Evolutionary conservation across 1,140 invertebrate genomes (phyloP), one percentile per base, ranked within the genome.

Genomic region (Gonatopus flavifemur): DNA sequence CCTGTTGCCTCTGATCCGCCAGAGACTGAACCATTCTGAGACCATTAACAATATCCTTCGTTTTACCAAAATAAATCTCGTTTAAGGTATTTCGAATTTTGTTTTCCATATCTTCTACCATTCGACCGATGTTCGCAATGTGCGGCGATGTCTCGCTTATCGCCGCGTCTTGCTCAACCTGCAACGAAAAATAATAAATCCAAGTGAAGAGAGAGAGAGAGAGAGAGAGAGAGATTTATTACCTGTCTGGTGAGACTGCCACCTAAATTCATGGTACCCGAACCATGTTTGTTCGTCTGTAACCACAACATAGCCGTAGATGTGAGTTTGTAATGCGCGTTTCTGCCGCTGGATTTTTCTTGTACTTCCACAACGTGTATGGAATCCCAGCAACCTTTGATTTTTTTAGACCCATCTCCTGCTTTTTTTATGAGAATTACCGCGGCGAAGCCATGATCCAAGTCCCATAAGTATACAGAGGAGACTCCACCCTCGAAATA

Each of bases 401-500:
- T 98, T 79, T 96, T 98, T 74, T 95, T 95, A 69, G 86, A 90
- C 12, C 95, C 96, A 83, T 98, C 96, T 0, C 95, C 94, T 12
- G 93, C 94, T 79, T 99, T 99, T 80, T 99, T 99, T 59, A 99
- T 98, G 55, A 99, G 81, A 70, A 99, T 97, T 33, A 98, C 97
- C 64, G 96, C 96, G 58, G 96, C 98, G 84, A 99, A 99, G 3
- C 96, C 96, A 79, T 97, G 94, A 70, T 98, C 96, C 69, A 99
- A 84, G 67, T 99, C 97, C 98, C 98, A 99, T 35, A 99, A 83
- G 79, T 99, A 99, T 0, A 98, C 97, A 8, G 96, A 99, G 1
- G 96, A 99, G 1, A 99, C 94, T 12, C 98, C 97, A 45, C 98
- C 98, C 79, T 99, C 98, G 78, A 98, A 99, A 80, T 99, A 98